Evolutionary conservation across 2,113 vertebrate species (phyloP).

Genomic region (Oenanthe melanoleuca): DNA sequence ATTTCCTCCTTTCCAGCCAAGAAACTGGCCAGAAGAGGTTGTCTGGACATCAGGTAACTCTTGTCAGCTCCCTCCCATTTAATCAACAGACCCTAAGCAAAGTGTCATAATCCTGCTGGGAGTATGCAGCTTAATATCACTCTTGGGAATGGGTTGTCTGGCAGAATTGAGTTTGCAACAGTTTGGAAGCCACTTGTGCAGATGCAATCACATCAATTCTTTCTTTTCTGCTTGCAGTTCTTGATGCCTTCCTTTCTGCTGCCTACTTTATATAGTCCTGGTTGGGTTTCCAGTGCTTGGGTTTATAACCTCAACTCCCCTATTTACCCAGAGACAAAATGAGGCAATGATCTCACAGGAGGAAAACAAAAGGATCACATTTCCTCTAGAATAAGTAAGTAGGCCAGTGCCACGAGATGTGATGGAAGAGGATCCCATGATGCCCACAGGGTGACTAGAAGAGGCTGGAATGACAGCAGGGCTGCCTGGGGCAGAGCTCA

Average conservation of each 20-base stretch:
- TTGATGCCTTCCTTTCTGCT: not conserved
- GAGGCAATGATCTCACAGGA: slow-evolving; percentile 31
- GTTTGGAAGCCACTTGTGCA: not conserved
- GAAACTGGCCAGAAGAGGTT: not conserved
- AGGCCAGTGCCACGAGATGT: not conserved
- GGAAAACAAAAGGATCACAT: not conserved
- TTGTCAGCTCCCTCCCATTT: not conserved
- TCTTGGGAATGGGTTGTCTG: not conserved
- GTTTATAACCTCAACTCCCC: not conserved
- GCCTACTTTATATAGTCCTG: not conserved
- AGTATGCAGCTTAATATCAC: not conserved
- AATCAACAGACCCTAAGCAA: not conserved
- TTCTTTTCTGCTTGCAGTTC: not conserved
- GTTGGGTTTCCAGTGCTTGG: not conserved
- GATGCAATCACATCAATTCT: not conserved
- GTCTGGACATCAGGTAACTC: not conserved
- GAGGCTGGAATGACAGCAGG: no score
- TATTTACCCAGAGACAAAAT: not conserved
- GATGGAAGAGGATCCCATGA: not conserved
- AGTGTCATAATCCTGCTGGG: not conserved
- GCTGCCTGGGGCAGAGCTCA: no score
- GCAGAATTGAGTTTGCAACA: not conserved
- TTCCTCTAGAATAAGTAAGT: slow-evolving; percentile 5
- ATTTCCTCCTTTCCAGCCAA: not conserved
- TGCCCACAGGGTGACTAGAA: not conserved